Evolutionary conservation across 2,113 vertebrate species (phyloP).

Genomic region (Peromyscus leucopus): DNA sequence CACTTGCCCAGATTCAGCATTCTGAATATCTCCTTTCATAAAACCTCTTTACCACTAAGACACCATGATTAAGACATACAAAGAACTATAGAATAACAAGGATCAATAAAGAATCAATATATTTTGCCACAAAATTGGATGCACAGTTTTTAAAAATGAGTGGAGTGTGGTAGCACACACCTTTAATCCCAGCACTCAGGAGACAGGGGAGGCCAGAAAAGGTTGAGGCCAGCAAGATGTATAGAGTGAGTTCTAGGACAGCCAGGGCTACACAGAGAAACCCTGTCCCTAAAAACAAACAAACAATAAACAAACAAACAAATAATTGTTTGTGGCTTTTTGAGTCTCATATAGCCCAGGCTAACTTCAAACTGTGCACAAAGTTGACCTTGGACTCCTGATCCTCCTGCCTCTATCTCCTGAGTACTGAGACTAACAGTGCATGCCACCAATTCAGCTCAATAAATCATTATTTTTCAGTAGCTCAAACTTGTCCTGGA

Average conservation of each 20-base stretch:
- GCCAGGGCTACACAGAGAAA: neutral
- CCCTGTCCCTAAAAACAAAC: neutral
- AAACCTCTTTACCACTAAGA: conserved; percentile 39
- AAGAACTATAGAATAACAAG: conserved; percentile 34
- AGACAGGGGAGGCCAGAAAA: neutral
- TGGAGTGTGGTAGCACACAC: neutral
- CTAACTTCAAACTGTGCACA: neutral
- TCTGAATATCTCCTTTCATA: neutral
- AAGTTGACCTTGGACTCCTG: neutral
- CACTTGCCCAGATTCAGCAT: neutral
- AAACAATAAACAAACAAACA: neutral
- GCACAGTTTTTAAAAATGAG: neutral
- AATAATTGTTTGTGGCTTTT: neutral
- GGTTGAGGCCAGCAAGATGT: neutral
- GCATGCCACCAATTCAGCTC: neutral
- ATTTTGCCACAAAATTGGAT: conserved; percentile 14
- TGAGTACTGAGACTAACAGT: neutral
- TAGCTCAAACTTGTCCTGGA: conserved; percentile 31
- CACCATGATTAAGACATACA: neutral
- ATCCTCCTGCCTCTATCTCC: neutral
- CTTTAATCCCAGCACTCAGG: neutral
- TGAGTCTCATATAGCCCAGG: neutral
- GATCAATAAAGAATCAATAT: neutral
- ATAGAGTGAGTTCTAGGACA: neutral
- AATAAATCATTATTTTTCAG: neutral